Evolutionary conservation across 53 echinoderm and acorn worm genomes (phyloP), one percentile per base, ranked within the genome.

Genomic region (Crossaster papposus): DNA sequence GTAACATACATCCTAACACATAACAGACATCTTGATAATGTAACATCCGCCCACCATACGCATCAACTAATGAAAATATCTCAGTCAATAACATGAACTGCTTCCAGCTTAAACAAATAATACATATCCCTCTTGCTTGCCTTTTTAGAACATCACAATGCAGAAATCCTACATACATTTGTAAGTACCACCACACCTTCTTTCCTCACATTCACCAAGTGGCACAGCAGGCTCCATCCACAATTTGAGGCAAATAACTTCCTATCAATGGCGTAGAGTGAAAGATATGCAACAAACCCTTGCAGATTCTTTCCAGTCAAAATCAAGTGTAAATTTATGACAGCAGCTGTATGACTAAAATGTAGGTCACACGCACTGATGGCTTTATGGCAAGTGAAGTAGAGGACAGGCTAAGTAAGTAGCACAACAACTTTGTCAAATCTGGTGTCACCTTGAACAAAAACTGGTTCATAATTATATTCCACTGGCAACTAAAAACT

Each of bases 311-410:
- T 10, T 68, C 4, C 5, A 26, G 24, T n/a, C 24, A n/a, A 68
- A n/a, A 26, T 2, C 68, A 68, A 68, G n/a, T 68, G n/a, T 23
- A 14, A 68, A 68, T 68, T 68, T 68, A 68, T 68, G 68, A 68
- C 68, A 1, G 28, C 68, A 68, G n/a, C 68, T 68, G 68, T 23
- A 68, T 34, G 74, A 32, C 33, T 73, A 73, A 73, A 73, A 73
- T 34, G 13, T 70, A 70, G 70, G 70, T 70, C 70, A 70, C 70
- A 6, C 6, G 12, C 70, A n/a, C 0, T 3, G 28, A 23, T 23
- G n/a, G 24, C 28, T 68, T 68, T 68, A 28, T 28, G 24, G 68
- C 5, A 4, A 73, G 13, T 34, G 15, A 14, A 33, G 74, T 13
- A 34, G 15, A 32, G 10, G 35, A 17, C 74, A 33, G 34, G 34